A percentile compares a stretch with the other conserved stretches of the same genome.
Evolutionary conservation across 2,888 invertebrate genomes (phyloP).

Genomic region (Sturmia bella): DNA sequence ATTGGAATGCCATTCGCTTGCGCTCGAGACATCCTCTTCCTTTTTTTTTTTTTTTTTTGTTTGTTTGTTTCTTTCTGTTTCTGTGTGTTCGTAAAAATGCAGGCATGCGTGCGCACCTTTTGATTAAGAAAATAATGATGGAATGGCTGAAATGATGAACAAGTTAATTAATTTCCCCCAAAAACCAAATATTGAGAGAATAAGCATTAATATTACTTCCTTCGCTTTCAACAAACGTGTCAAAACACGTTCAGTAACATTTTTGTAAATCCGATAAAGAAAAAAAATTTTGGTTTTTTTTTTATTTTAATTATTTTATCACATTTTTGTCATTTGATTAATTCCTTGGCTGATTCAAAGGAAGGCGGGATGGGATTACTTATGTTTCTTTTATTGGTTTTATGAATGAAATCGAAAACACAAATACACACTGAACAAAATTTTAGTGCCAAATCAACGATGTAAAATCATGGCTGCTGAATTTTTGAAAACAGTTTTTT

Average conservation of each 20-base stretch:
- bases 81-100: too few relatives aligned
- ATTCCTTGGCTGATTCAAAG: constrained; percentile 26
- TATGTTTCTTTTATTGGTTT: constrained; percentile 13
- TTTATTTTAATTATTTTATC: constrained; percentile 24
- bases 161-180: constrained; percentile 46
- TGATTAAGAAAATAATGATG: constrained; percentile 8
- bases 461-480: too few relatives aligned
- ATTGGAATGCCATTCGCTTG: constrained; percentile 22
- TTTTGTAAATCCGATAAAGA: constrained; percentile 3
- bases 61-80: neutral
- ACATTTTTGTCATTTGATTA: constrained; percentile 22
- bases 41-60: constrained; percentile 1
- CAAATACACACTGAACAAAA: too few relatives aligned
- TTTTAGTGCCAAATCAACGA: too few relatives aligned
- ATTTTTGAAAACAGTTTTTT: too few relatives aligned
- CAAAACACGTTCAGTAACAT: constrained; percentile 53
- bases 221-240: constrained; percentile 43
- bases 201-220: constrained; percentile 51
- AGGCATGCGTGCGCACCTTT: too few relatives aligned
- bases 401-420: constrained; percentile 1
- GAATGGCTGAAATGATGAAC: constrained; percentile 15
- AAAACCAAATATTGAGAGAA: neutral
- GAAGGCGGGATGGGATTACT: constrained; percentile 13
- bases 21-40: constrained; percentile 24
- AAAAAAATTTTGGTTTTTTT: constrained; percentile 6